Percentiles rank a stretch among this genome's conserved stretches.
These are phyloP conservation scores for Cynopterus brachyotis DNA, from an alignment of 2,113 vertebrate genomes.

Conservation along the genomic window DNA sequence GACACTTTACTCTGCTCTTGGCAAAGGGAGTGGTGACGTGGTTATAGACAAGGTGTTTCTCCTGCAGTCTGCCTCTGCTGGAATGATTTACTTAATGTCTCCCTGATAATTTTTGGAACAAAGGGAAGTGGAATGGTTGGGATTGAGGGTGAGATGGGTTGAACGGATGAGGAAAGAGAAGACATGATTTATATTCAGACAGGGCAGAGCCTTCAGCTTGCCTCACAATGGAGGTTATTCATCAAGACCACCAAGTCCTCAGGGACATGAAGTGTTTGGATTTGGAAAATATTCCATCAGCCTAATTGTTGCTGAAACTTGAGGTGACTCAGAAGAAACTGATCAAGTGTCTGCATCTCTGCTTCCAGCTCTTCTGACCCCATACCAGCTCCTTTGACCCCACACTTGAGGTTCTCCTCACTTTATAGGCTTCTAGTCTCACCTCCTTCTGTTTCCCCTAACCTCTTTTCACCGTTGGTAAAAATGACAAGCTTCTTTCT, in stretches of 20 bases:
- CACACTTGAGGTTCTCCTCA: conserved; percentile 3
- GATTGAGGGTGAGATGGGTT: conserved; percentile 46
- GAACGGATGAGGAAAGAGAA: conserved; percentile 64
- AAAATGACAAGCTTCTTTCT: conserved; percentile 53
- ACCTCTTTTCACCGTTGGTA: conserved; percentile 27
- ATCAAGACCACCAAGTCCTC: conserved; percentile 71
- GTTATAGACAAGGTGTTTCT: conserved; percentile 82
- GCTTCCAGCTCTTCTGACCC: conserved; percentile 51
- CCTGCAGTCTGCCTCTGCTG: conserved; percentile 16
- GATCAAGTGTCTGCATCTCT: conserved; percentile 54
- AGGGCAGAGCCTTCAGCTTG: conserved; percentile 59
- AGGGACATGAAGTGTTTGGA: conserved; percentile 71
- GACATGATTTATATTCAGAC: conserved; percentile 82
- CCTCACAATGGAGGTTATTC: conserved; percentile 83
- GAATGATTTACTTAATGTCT: conserved; percentile 80
- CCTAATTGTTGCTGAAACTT: conserved; percentile 69
- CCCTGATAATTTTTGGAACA: conserved; percentile 67
- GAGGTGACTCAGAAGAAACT: conserved; percentile 67
- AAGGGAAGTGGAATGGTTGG: not conserved
- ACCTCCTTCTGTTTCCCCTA: conserved; percentile 27
- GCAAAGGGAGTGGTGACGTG: conserved; percentile 68
- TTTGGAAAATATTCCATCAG: conserved; percentile 77
- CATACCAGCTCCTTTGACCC: conserved; percentile 47
- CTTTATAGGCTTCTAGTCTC: conserved; percentile 50
- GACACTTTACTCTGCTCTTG: conserved; percentile 72